Conservation (phyloP, 1,140 invertebrate genomes). For the Glomeris maerens region DNA sequence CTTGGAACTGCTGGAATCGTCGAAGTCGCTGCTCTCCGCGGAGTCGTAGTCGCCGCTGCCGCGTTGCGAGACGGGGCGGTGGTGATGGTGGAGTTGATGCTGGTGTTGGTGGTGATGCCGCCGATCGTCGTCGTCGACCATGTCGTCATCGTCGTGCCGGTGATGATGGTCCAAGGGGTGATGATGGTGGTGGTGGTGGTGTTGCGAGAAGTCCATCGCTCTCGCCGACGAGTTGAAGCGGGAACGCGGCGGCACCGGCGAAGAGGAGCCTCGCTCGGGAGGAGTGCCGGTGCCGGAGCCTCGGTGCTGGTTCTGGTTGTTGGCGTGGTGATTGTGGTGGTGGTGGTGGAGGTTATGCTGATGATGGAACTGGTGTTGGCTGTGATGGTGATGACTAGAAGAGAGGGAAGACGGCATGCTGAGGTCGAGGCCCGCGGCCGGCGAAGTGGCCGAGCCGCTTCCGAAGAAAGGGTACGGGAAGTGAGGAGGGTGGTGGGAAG, state of each 20-base stretch:
- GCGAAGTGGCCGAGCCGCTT: conserved; percentile 22
- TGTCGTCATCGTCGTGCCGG: conserved; percentile 19
- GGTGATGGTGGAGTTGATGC: conserved; percentile 32
- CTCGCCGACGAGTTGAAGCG: no score
- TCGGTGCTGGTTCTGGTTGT: no score
- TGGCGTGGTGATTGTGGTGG: no score
- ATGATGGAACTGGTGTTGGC: no score
- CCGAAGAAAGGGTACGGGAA: conserved; percentile 15
- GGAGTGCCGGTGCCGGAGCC: no score
- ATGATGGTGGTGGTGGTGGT: conserved; percentile 8
- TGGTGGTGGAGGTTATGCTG: no score
- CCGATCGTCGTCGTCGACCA: no score
- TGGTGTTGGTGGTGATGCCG: conserved; percentile 41
- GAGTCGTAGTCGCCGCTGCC: conserved; percentile 9
- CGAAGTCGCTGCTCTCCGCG: conserved; percentile 2
- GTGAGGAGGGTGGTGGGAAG: conserved; percentile 4
- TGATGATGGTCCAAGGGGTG: conserved; percentile 18
- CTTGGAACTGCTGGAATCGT: conserved; percentile 8
- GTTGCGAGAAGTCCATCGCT: no score
- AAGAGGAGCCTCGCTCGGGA: no score
- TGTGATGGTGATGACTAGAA: no score
- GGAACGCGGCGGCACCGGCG: no score
- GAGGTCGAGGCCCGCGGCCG: conserved; percentile 30
- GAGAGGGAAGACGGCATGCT: conserved; percentile 25
- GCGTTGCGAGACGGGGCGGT: conserved; percentile 9